phyloP scores from a whole-genome alignment of 1,140 invertebrate species.

The Orius laevigatus region DNA sequence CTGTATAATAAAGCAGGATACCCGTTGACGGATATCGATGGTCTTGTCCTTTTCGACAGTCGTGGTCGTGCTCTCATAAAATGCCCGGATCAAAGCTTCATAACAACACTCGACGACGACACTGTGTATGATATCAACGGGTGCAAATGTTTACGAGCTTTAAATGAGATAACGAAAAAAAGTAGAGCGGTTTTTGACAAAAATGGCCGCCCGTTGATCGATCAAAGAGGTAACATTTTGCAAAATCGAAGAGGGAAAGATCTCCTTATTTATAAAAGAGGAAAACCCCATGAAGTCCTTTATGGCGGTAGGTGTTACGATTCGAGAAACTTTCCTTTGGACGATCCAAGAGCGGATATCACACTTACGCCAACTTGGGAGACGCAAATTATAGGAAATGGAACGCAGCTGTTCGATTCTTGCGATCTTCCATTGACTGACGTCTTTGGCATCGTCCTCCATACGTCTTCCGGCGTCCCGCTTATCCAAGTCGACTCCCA shows the following conservation, averaged over 20 bases:
- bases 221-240: slow-evolving; percentile 5
- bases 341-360: slow-evolving; percentile 1
- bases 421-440: background rate
- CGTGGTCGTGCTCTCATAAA: background rate
- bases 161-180: background rate
- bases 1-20: slow-evolving; percentile 1
- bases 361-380: background rate
- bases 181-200: background rate
- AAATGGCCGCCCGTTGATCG: slow-evolving; percentile 4
- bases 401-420: slow-evolving; percentile 5
- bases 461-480: slow-evolving; percentile 2
- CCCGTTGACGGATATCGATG: slow-evolving; percentile 3
- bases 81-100: background rate
- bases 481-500: background rate
- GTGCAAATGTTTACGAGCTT: background rate
- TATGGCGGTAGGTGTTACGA: slow-evolving; percentile 2
- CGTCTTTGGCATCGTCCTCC: background rate
- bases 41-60: slow-evolving; percentile 1
- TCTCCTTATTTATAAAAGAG: background rate
- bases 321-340: background rate
- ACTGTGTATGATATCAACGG: slow-evolving; percentile 3
- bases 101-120: background rate
- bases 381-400: background rate
- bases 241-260: slow-evolving; percentile 2
- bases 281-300: background rate